A percentile compares a stretch with the other conserved stretches of the same genome.
Evolutionary conservation across 35 echinoderm and acorn worm genomes (phyloP).

Genomic region (Eucidaris tribuloides): DNA sequence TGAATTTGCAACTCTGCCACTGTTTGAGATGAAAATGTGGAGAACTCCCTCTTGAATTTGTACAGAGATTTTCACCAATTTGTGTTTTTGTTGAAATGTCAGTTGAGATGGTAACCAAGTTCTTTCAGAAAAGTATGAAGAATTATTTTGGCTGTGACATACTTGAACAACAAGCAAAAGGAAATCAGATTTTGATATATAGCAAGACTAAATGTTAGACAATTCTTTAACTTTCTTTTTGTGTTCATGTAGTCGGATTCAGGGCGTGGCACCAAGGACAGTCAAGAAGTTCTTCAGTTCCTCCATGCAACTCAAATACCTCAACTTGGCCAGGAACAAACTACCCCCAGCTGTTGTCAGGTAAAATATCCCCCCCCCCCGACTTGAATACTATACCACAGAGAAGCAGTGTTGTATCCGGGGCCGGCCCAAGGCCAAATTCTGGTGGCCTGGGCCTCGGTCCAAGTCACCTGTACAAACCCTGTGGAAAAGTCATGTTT

Average conservation of each 20-base stretch:
- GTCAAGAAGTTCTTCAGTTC: conserved; percentile 93
- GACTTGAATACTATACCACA: no score
- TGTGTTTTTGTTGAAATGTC: neutral
- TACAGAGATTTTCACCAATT: no score
- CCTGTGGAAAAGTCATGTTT: neutral
- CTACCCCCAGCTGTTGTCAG: conserved; percentile 79
- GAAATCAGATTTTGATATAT: neutral
- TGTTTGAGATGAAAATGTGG: no score
- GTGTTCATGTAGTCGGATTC: neutral
- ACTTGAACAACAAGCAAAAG: neutral
- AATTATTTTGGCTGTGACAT: neutral
- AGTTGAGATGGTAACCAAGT: no score
- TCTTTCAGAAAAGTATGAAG: neutral
- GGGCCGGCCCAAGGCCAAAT: neutral
- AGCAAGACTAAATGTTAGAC: no score
- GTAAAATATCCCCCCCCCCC: no score
- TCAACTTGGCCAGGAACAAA: conserved; percentile 78
- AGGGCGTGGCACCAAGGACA: conserved; percentile 35
- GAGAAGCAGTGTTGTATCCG: neutral
- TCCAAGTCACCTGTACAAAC: neutral
- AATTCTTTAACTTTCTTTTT: neutral
- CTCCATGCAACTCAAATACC: conserved; percentile 57
- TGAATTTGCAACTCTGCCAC: no score
- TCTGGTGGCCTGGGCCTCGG: neutral
- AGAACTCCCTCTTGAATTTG: no score